Evolutionary conservation across 2,113 vertebrate species (phyloP).

Genomic region (Macquaria ambigua): DNA sequence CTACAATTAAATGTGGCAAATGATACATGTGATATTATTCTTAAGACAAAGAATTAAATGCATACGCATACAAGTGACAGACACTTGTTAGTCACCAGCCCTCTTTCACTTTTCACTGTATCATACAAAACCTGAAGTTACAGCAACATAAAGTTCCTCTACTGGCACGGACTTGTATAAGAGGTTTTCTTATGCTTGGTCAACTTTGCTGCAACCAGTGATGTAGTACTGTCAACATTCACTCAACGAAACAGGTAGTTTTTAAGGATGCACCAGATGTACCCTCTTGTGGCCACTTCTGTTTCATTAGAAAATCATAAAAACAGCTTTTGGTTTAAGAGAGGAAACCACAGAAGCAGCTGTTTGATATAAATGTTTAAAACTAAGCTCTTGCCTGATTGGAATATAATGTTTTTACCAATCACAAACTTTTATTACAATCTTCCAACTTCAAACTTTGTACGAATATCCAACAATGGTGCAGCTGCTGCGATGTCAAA

Average conservation of each 20-base stretch:
- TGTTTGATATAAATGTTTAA: not conserved
- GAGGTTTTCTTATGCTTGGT: not conserved
- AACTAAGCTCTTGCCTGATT: not conserved
- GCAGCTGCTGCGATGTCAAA: slow-evolving; percentile 15
- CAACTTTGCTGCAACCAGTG: not conserved
- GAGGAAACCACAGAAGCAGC: slow-evolving; percentile 6
- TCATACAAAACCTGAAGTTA: too few species aligned
- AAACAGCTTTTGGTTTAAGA: not conserved
- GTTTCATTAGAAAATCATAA: slow-evolving; percentile 6
- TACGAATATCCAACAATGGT: not conserved
- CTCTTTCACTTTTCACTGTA: too few species aligned
- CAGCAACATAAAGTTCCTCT: too few species aligned
- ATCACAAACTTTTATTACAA: slow-evolving; percentile 14
- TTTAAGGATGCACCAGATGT: slow-evolving; percentile 11
- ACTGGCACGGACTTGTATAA: too few species aligned
- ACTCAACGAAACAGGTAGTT: not conserved
- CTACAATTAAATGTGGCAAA: not conserved
- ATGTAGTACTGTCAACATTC: not conserved
- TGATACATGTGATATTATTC: not conserved
- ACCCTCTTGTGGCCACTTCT: not conserved
- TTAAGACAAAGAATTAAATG: not conserved
- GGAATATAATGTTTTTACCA: not conserved
- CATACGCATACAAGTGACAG: not conserved
- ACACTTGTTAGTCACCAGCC: not conserved
- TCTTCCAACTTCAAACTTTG: not conserved